Base-by-base conservation (phyloP, 1,140 invertebrate species). In the Cryptotermes secundus region DNA sequence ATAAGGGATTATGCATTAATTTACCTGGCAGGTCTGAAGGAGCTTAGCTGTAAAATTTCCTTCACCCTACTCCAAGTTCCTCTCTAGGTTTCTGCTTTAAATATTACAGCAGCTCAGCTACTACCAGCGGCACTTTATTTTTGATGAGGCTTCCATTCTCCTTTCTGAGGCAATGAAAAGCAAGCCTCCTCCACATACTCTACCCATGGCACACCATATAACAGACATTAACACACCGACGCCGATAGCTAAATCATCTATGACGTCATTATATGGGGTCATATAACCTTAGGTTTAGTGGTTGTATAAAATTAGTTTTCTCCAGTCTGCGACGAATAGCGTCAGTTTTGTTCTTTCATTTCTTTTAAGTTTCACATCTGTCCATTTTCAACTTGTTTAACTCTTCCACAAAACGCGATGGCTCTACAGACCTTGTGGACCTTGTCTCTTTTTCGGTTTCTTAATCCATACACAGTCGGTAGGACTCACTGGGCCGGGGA, bases 221-320 rank as follows among this genome's bases (percentile, higher is more conserved):
- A 19, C 45, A 14, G 16, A 72, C n/a, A 72, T 72, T 31, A 72
- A 72, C 59, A 31, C 59, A n/a, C 59, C 9, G 59, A 72, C 59
- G 59, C 31, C 59, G 59, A 31, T n/a, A 72, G 31, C 26, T 72
- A 72, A 72, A 72, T 31, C 59, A 72, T 6, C 59, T 72, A 72
- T 72, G 59, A 72, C 59, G 59, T 72, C 59, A 72, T 72, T 72
- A 72, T 31, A n/a, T 31, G 59, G 59, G 6, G 59, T 26, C 7
- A 72, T n/a, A n/a, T 72, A 72, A 72, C 59, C 10, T 72, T 26
- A 7, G 31, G 6, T 72, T 72, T n/a, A 72, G 59, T 31, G n/a
- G 59, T 72, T 72, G n/a, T n/a, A 72, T 72, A 26, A 72, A 72
- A 72, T 72, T 72, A 72, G 59, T 72, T 72, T 72, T 16, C 59